Percentiles rank a stretch among this genome's conserved stretches.
phyloP scores from a whole-genome alignment of 2,888 invertebrate species.

The Zaprionus lineosus region DNA sequence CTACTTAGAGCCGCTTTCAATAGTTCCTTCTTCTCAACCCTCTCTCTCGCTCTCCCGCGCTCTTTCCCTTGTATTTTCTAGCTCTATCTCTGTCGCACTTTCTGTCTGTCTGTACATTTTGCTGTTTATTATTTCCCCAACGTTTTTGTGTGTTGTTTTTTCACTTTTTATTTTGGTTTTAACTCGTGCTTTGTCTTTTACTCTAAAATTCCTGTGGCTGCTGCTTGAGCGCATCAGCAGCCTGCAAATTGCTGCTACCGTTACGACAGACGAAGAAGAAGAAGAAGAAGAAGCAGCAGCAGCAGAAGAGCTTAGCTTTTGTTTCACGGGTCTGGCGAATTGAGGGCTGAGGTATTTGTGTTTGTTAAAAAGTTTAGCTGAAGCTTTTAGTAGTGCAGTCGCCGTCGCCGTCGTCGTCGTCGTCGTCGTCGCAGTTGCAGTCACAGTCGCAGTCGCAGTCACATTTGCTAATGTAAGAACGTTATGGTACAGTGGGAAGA shows the following conservation, averaged over 20 bases:
- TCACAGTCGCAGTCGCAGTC: too few species aligned
- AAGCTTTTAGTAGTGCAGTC: constrained; percentile 31
- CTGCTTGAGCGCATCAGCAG: constrained; percentile 31
- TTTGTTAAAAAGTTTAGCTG: constrained; percentile 36
- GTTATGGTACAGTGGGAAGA: constrained; percentile 31
- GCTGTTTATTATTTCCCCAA: constrained; percentile 21
- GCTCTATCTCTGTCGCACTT: background rate
- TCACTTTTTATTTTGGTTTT: constrained; percentile 25
- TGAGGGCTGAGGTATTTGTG: constrained; percentile 1
- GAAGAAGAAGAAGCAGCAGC: constrained; percentile 1
- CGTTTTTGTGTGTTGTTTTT: constrained; percentile 1
- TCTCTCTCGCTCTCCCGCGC: background rate
- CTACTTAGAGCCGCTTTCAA: constrained; percentile 72
- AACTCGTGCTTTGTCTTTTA: constrained; percentile 43
- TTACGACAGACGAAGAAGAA: too few species aligned
- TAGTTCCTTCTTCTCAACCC: constrained; percentile 36
- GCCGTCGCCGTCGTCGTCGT: constrained; percentile 4
- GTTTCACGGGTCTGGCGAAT: constrained; percentile 3
- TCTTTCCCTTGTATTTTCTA: constrained; percentile 11
- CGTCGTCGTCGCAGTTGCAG: too few species aligned
- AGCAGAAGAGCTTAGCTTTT: constrained; percentile 29
- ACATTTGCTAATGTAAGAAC: background rate
- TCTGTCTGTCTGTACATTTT: constrained; percentile 12
- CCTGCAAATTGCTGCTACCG: constrained; percentile 48
- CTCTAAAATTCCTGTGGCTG: constrained; percentile 43